Evolutionary conservation across 37 sponge, comb jelly and placozoan genomes (phyloP), one percentile per base, ranked within the genome.

Genomic region (Crambe crambe): DNA sequence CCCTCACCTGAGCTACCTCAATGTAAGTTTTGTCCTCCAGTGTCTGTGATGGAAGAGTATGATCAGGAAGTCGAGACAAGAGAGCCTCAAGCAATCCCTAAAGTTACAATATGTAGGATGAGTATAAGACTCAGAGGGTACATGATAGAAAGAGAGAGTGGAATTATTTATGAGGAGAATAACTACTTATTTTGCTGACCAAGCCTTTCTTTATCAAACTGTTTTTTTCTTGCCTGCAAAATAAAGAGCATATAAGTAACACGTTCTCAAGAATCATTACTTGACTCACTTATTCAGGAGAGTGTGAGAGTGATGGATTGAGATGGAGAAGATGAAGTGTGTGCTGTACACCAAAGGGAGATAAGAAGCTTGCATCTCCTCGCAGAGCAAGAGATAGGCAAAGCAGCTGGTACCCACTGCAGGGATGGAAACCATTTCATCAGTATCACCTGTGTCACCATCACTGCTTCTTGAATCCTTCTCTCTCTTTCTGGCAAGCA

Each of bases 311-410:
- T 76, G 85, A 26, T 29, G 15, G 37, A 85, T 47, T 17, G n/a
- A 18, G 26, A 56, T 39, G 61, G 56, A 58, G 32, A 85, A 70
- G 44, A 77, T 42, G 35, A 12, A 65, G 35, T 20, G 32, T 30
- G 2, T 26, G 56, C 74, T 54, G 30, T 54, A 73, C 20, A 80
- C 69, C 12, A 54, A 9, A 21, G 87, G 87, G 30, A 81, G 82
- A 44, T 80, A 80, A 1, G 69, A 67, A 1, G 20, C 22, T 58
- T 60, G 51, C 36, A 80, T 22, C 39, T 42, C 70, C 39, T 80
- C 82, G 41, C 60, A 75, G 22, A 87, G 15, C 37, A 88, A 35
- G 36, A 77, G 61, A 70, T 81, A 72, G 31, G 70, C 83, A 77
- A 76, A 82, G 58, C 64, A 77, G 56, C 72, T 72, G 37, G 82